Conservation (phyloP, 2,113 vertebrate species). For the Colinus virginianus region DNA sequence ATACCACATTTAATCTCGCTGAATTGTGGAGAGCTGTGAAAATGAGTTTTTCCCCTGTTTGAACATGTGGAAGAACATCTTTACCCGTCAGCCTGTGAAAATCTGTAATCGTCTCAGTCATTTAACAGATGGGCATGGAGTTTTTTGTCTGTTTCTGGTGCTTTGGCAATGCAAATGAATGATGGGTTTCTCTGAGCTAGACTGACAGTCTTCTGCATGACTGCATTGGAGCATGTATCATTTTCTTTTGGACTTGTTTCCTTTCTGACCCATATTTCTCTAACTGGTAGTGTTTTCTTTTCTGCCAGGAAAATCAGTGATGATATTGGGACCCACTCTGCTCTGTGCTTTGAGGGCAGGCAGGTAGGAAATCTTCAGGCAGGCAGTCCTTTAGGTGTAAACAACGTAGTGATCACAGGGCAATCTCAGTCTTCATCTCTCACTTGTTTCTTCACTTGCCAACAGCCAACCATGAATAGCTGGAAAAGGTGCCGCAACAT, state of each 20-base stretch:
- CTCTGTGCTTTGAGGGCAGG: neutral
- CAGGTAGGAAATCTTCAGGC: neutral
- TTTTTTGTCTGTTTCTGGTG: neutral
- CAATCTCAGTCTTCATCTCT: neutral
- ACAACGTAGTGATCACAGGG: neutral
- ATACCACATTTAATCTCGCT: neutral
- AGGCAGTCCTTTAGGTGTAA: neutral
- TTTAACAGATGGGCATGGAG: fast-evolving
- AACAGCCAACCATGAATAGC: neutral
- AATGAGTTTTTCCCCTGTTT: neutral
- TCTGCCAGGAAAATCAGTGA: neutral
- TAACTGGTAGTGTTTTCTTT: neutral
- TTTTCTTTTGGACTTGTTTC: neutral
- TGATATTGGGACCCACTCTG: neutral
- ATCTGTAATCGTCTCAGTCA: neutral
- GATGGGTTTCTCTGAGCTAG: neutral
- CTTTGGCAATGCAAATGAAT: neutral
- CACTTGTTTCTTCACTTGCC: neutral
- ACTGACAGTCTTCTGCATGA: neutral
- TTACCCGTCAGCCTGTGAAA: neutral
- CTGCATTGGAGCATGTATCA: neutral
- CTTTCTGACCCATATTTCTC: neutral
- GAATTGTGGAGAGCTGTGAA: neutral
- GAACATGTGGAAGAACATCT: neutral
- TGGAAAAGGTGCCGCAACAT: neutral